Percentiles rank a stretch among this genome's conserved stretches.
These are phyloP conservation scores for Turritopsis dohrnii DNA, from an alignment of 30 jellyfish, hydroid and myxozoan genomes.

Conservation along the genomic window DNA sequence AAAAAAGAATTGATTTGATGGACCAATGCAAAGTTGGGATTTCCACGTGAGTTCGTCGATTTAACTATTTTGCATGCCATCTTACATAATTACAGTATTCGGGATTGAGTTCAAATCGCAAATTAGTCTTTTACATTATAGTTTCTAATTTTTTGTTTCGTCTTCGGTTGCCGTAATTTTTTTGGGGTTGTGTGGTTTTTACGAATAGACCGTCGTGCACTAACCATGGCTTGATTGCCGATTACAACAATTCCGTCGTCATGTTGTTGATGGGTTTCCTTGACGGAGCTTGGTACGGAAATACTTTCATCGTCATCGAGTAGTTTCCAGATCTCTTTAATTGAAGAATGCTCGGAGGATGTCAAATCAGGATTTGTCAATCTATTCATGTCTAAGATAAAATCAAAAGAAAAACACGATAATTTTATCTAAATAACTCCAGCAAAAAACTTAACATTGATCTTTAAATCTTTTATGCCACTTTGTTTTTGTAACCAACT, in stretches of 20 bases:
- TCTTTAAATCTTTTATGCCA: too few species aligned
- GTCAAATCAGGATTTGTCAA: not conserved
- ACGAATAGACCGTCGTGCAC: not conserved
- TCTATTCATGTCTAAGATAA: not conserved
- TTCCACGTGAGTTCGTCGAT: too few species aligned
- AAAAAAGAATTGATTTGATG: too few species aligned
- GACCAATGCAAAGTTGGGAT: too few species aligned
- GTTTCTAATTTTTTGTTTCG: not conserved
- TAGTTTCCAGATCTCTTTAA: constrained; percentile 38
- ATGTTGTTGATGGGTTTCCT: not conserved
- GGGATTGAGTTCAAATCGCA: too few species aligned
- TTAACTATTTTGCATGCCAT: too few species aligned
- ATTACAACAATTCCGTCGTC: constrained; percentile 1
- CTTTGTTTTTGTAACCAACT: too few species aligned
- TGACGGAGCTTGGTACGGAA: constrained; percentile 16
- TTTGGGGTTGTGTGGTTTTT: not conserved
- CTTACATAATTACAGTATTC: too few species aligned
- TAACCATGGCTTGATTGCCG: constrained; percentile 4
- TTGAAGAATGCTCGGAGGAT: constrained; percentile 26
- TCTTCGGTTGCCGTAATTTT: constrained; percentile 2
- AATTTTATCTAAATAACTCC: too few species aligned
- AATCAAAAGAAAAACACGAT: too few species aligned
- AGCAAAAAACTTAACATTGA: too few species aligned
- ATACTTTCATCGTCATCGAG: constrained; percentile 15
- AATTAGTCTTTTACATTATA: constrained; percentile 17